Percentiles rank a stretch among this genome's conserved stretches.
These are phyloP conservation scores for Trimorus sp. DNA, from an alignment of 2,888 invertebrate genomes.

Conservation along the genomic window DNA sequence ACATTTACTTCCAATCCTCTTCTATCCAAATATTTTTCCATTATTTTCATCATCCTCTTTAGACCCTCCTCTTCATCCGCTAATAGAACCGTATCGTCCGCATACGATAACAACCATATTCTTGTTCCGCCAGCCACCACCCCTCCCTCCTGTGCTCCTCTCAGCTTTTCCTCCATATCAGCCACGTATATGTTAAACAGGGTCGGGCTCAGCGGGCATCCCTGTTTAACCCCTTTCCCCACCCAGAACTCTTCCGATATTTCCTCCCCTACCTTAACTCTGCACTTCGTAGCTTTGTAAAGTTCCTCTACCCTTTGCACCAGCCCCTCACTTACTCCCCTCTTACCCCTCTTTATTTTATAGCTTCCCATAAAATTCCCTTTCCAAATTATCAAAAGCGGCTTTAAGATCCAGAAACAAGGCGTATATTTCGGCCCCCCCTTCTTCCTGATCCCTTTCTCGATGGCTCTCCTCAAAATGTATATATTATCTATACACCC, in stretches of 20 bases:
- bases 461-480: constrained; percentile 36
- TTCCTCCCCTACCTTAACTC: neutral
- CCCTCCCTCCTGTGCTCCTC: neutral
- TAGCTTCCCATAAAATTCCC: neutral
- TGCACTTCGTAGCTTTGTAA: neutral
- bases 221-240: neutral
- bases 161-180: constrained; percentile 8
- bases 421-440: constrained; percentile 42
- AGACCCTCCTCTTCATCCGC: neutral
- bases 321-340: neutral
- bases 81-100: too few relatives aligned
- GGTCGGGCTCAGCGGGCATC: neutral
- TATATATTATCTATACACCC: constrained; percentile 66
- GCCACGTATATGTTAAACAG: constrained; percentile 5
- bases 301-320: neutral
- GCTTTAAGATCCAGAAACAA: constrained; percentile 62
- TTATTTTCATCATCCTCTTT: constrained; percentile 1
- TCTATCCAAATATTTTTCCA: neutral
- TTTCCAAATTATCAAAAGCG: constrained; percentile 5
- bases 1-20: neutral
- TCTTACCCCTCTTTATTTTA: too few relatives aligned
- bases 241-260: neutral
- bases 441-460: constrained; percentile 36
- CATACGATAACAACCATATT: neutral
- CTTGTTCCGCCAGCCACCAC: neutral